phyloP scores from a whole-genome alignment of 2,797 vertebrate species.

The Gallinago stenura region DNA sequence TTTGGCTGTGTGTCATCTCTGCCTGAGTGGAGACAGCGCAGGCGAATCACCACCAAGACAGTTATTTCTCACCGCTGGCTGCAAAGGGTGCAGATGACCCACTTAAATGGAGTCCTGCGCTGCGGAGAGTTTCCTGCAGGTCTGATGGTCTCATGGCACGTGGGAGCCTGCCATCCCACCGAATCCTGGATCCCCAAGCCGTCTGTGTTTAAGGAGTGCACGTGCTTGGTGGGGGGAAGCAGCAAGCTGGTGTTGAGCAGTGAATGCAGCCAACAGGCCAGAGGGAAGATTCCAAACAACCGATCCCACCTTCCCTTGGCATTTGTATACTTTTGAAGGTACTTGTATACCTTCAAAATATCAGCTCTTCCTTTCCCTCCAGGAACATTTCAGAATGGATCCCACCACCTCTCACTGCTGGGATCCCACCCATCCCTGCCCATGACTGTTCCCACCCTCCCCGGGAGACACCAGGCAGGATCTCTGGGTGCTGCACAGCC shows the following conservation, averaged over 20 bases:
- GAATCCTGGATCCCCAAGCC: fast-evolving
- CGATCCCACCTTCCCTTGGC: neutral
- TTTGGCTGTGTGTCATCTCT: neutral
- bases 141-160: fast-evolving
- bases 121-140: neutral
- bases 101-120: neutral
- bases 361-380: neutral
- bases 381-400: neutral
- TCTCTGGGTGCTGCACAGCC: neutral
- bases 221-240: neutral
- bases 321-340: neutral
- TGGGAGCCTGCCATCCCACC: neutral
- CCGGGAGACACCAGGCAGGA: neutral
- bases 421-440: neutral
- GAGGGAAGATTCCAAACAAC: neutral
- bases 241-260: neutral
- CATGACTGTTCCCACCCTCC: neutral
- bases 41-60: neutral
- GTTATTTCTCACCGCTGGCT: neutral
- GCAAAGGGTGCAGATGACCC: neutral
- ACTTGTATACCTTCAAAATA: neutral
- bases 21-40: neutral
- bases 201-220: fast-evolving
- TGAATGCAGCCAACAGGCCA: neutral
- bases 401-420: fast-evolving